Evolutionary conservation across 2,113 vertebrate genomes (phyloP), one percentile per base, ranked within the genome.

Genomic region (Aegotheles bennettii): DNA sequence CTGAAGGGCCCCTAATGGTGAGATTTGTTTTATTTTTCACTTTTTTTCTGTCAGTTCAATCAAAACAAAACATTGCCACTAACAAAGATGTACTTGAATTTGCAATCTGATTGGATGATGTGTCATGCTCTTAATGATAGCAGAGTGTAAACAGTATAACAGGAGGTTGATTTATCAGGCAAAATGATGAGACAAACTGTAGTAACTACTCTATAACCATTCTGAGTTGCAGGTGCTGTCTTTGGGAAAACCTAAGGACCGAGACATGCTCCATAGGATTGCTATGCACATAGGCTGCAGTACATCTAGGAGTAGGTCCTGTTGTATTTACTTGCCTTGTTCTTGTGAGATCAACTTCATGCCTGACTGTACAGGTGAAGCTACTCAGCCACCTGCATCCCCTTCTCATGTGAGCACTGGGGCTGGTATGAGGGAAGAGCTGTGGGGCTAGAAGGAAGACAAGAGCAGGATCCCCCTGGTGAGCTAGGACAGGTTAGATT

Each of bases 261-360:
- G 29, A 59, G 25, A 54, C 7, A 12, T 35, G 6, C 19, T 76
- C 28, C 6, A 3, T 0, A 18, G 16, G 20, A 36, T 9, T n/a
- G n/a, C n/a, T n/a, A n/a, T n/a, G n/a, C n/a, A n/a, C n/a, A n/a
- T n/a, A 38, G 35, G 13, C 15, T 38, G 13, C 1, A 0, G 10
- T 24, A 1, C 1, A 26, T 23, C 5, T 7, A 10, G 0, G 3
- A 69, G 16, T 3, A 7, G 9, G 26, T 43, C 29, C 43, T 15
- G 3, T 9, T 48, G 28, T 0, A 56, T 68, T 77, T 10, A 18
- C 33, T 47, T 47, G 15, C 26, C 16, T 18, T 19, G 11, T 6
- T 35, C 53, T 68, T 33, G 2, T 40, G 56, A 67, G 19, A 43
- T 38, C 28, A 56, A 5, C 7, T 10, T 11, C 26, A 5, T 13